Evolutionary conservation across 1,140 invertebrate genomes (phyloP).

Genomic region (Chrysomallon squamiferum): DNA sequence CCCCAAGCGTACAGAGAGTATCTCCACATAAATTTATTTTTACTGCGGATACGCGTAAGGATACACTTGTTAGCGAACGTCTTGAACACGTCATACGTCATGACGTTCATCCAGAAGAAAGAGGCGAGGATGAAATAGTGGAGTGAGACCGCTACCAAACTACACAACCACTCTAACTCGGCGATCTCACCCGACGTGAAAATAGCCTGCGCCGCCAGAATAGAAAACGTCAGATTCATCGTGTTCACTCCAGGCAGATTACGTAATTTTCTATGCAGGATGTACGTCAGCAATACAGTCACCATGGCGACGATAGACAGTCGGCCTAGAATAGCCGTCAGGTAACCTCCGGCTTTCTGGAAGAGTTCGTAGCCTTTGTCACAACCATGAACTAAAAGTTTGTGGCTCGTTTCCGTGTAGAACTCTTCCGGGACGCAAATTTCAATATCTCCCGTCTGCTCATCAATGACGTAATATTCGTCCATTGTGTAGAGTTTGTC

Average conservation of each 20-base stretch:
- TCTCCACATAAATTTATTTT: conserved; percentile 60
- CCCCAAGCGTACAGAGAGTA: conserved; percentile 70
- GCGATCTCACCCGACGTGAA: conserved; percentile 57
- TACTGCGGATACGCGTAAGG: conserved; percentile 30
- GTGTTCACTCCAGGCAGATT: conserved; percentile 68
- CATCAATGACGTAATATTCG: conserved; percentile 39
- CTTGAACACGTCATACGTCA: conserved; percentile 70
- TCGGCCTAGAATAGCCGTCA: conserved; percentile 47
- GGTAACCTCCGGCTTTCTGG: conserved; percentile 36
- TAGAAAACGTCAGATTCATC: conserved; percentile 64
- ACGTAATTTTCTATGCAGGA: conserved; percentile 63
- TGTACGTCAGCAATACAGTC: conserved; percentile 61
- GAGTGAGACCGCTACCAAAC: conserved; percentile 61
- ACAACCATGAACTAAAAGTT: conserved; percentile 17
- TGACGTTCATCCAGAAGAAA: conserved; percentile 71
- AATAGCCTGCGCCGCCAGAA: conserved; percentile 65
- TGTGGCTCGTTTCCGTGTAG: conserved; percentile 8
- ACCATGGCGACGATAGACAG: conserved; percentile 49
- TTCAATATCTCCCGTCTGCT: conserved; percentile 18
- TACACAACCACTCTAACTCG: conserved; percentile 36
- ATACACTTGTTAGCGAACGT: conserved; percentile 68
- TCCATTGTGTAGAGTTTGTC: conserved; percentile 32
- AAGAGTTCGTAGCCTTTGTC: conserved; percentile 26
- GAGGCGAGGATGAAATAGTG: conserved; percentile 68
- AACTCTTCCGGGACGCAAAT: conserved; percentile 43